Evolutionary conservation across 2,113 vertebrate genomes (phyloP), one percentile per base, ranked within the genome.

Genomic region (Benitochromis conjunctus): DNA sequence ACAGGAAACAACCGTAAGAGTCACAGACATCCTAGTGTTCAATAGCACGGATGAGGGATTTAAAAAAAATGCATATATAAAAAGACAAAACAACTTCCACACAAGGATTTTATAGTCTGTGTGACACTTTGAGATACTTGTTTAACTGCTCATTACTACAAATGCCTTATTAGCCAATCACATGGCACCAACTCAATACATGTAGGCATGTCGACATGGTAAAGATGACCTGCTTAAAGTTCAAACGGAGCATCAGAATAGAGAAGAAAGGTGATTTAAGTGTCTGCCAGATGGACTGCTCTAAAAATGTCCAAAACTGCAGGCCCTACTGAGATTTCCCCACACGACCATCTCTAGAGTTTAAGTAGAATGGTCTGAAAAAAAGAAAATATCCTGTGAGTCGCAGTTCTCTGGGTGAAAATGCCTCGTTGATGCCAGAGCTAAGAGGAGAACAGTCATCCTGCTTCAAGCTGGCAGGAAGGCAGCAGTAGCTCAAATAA

Each of bases 371-470:
- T 21, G 60, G 34, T 36, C 5, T 31, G 31, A 31, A 31, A 31
- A 31, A 31, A 14, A 34, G 29, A 8, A 60, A 60, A 34, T 34
- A 64, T 36, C 18, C 60, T 36, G 60, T 36, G 60, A 12, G 60
- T 1, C 31, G 36, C 60, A 36, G 60, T 3, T 64, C 34, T 64
- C 34, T 64, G 12, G 38, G 38, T 26, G 38, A 71, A 71, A 71
- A 71, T 43, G 64, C 0, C 64, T 71, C 26, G 66, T 18, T 46
- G 66, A 4, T 16, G 66, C 19, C 21, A 71, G 41, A 48, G 36
- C 0, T 66, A 11, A 1, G 36, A 43, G 41, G 11, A 18, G 38
- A 71, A 71, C 21, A 0, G 14, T 0, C 21, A 48, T 14, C 21
- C 41, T 71, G 66, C 21, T 46, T 71, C 24, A 46, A 46, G n/a